A percentile compares a stretch with the other conserved stretches of the same genome.
Conservation (phyloP, 2,113 vertebrate genomes). For the Engraulis encrasicolus region DNA sequence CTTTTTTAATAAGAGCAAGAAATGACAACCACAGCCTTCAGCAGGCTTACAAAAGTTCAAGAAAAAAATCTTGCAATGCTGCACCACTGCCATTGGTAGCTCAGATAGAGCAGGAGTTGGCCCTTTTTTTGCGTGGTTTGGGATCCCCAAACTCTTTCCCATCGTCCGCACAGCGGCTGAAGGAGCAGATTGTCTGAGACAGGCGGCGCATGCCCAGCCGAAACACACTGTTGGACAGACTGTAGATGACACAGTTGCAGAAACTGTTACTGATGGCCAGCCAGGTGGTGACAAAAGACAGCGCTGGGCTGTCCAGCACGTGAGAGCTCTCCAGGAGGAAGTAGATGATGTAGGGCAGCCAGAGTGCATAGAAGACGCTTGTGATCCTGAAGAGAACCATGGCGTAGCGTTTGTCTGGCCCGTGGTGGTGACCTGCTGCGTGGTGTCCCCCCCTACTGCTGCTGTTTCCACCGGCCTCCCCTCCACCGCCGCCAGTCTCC, state of each 20-base stretch:
- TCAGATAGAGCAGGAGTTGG: slow-evolving; percentile 96
- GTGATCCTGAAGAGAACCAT: slow-evolving; percentile 98
- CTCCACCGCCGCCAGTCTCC: slow-evolving; percentile 85
- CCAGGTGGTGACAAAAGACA: slow-evolving; percentile 98
- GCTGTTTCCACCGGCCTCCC: slow-evolving; percentile 62
- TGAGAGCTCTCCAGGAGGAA: slow-evolving; percentile 96
- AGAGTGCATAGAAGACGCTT: slow-evolving; percentile 96
- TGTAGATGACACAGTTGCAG: slow-evolving; percentile 99
- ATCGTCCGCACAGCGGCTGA: slow-evolving; percentile 79
- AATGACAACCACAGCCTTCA: slow-evolving; percentile 12
- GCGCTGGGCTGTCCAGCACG: slow-evolving; percentile 86
- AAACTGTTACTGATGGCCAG: slow-evolving; percentile 99
- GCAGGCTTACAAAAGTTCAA: slow-evolving; percentile 12
- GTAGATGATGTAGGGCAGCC: slow-evolving; percentile 98
- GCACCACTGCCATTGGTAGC: slow-evolving; percentile 5
- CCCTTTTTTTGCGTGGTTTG: slow-evolving; percentile 89
- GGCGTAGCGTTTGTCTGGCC: slow-evolving; percentile 92
- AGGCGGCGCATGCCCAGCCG: slow-evolving; percentile 92
- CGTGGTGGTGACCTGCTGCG: slow-evolving; percentile 77
- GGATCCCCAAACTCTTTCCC: slow-evolving; percentile 85
- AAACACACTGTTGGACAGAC: slow-evolving; percentile 97
- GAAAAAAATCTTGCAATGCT: slow-evolving; percentile 23
- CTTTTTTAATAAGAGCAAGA: slow-evolving; percentile 1
- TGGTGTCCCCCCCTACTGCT: slow-evolving; percentile 68
- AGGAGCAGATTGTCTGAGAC: slow-evolving; percentile 91